Evolutionary conservation across 2,797 vertebrate genomes (phyloP), one percentile per base, ranked within the genome.

Genomic region (Halcyon chelicuti): DNA sequence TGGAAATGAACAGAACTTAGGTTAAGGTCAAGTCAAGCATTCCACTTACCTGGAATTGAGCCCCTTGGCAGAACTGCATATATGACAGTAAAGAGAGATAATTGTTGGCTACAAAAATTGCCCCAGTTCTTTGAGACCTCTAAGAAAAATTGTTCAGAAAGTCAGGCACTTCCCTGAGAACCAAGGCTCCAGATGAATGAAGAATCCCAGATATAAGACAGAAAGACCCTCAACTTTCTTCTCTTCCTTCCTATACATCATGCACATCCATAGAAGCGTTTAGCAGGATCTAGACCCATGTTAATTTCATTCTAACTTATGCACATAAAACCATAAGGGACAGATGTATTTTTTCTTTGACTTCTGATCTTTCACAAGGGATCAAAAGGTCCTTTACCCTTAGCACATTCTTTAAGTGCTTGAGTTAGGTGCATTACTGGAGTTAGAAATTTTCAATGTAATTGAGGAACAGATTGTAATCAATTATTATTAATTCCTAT

Each of bases 391-490:
- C 29, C n/a, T 72, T 91, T 92, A 85, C 55, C 52, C 25, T 84
- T 86, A 93, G 35, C n/a, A 84, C 10, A 3, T 71, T 88, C 55
- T 79, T 90, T 76, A 93, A 84, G 42, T 40, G 14, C 22, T 72
- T 90, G 90, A 94, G 75, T 37, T 89, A 87, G 66, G 68, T 75
- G 57, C 46, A 65, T 44, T 90, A 65, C 15, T 11, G 4, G 46
- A 92, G 39, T 57, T 88, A 66, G 65, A 71, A 85, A 62, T 89
- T 93, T 86, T 92, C 61, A 54, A 5, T 88, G 35, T 89, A 93
- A 94, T 89, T 88, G 54, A 33, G 61, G 42, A 74, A 66, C 33
- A 91, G 76, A 96, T 94, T 70, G 58, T 92, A 96, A 92, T 65
- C 80, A 88, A 94, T 78, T 79, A 80, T 54, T 89, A 66, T 71